Base-by-base conservation (phyloP, 1,140 invertebrate species). In the Penaeus chinensis region DNA sequence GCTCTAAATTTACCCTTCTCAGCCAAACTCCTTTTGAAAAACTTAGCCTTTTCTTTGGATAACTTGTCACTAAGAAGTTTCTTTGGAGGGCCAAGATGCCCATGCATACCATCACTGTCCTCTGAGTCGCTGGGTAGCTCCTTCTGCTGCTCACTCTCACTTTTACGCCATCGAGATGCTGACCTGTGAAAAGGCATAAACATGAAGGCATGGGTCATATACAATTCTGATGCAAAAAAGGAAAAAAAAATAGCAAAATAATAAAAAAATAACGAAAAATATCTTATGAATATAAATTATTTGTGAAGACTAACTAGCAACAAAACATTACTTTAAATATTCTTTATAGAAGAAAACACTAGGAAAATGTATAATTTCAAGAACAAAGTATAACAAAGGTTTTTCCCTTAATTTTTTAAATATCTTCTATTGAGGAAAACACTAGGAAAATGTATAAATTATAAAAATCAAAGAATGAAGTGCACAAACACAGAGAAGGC, bases 1-100 rank as follows among this genome's bases (percentile, higher is more conserved):
- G 82, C 90, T 91, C 81, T 91, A 91, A 37, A 89, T 90, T 42
- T 92, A 91, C 27, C 91, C 27, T 93, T 92, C 92, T 96, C 95
- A 91, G 96, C 95, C 82, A 95, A 95, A 90, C 95, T 95, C 91
- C 94, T 93, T 92, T 95, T 94, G 93, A 96, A 96, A 93, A 96
- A 96, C 92, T 96, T 96, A 93, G 96, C 95, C 93, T 96, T 96
- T 92, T 96, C 95, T 93, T 96, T 96, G 77, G 96, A 96, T 93
- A 96, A 96, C 91, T 94, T 94, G 92, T 96, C 95, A 92, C 94
- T 94, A 91, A 61, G 47, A 77, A 90, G 79, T 88, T 90, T 90
- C 85, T 88, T 87, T 82, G 88, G 84, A 62, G 87, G 62, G 47
- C 65, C 79, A 85, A 78, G 63, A 13, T 86, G 84, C 74, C 89